Conservation (phyloP, 2,888 invertebrate species). For the Fragum whitleyi region DNA sequence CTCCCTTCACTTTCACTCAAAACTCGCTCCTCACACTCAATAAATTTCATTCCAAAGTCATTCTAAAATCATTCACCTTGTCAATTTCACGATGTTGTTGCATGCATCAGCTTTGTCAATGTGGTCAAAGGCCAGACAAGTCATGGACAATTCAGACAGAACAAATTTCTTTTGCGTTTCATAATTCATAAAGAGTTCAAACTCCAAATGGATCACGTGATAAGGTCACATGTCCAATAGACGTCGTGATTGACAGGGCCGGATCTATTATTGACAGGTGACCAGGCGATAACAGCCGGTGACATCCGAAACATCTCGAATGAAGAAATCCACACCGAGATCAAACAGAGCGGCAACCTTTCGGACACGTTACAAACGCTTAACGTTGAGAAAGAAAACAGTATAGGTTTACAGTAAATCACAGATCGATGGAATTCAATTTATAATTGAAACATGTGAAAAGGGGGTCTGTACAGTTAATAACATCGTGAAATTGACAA, state of each 20-base stretch:
- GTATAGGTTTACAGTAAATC: conserved; percentile 5
- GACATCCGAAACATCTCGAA: conserved; percentile 54
- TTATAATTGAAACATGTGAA: neutral
- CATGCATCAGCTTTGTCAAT: too few relatives aligned
- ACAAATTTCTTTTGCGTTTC: neutral
- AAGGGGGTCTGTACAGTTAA: neutral
- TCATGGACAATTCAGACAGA: too few relatives aligned
- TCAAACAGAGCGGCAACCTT: conserved; percentile 36
- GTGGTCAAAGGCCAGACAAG: too few relatives aligned
- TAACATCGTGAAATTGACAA: too few relatives aligned
- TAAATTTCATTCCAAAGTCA: too few relatives aligned
- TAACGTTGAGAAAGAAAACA: neutral
- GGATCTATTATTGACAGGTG: conserved; percentile 61
- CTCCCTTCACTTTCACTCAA: too few relatives aligned
- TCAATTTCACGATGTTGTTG: too few relatives aligned
- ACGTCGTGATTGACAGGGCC: conserved; percentile 46
- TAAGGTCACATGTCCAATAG: conserved; percentile 19
- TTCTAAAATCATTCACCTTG: too few relatives aligned
- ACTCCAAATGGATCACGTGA: conserved; percentile 4
- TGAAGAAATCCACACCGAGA: conserved; percentile 48
- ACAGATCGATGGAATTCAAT: conserved; percentile 20
- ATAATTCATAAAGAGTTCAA: neutral
- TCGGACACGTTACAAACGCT: conserved; percentile 18
- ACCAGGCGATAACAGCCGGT: conserved; percentile 48
- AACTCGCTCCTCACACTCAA: too few relatives aligned